Base-by-base conservation (phyloP, 2,113 vertebrate genomes). In the Oreochromis niloticus region DNA sequence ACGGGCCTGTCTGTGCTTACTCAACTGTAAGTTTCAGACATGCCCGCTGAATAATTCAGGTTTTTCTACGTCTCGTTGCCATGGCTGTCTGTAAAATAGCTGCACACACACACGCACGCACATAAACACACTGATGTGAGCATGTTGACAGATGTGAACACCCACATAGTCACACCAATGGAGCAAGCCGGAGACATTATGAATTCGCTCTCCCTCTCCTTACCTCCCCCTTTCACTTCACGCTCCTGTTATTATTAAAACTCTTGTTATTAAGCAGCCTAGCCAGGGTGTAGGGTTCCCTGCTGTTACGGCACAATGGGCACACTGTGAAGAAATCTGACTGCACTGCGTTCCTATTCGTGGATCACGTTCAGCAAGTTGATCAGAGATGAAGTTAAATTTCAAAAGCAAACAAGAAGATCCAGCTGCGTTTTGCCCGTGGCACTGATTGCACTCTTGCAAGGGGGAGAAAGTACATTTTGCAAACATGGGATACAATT, bases 1-100 rank as follows among this genome's bases (percentile, higher is more conserved):
- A 61, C 66, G 48, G 80, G 80, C 59, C 50, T 82, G 87, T 89
- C 84, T 93, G 91, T 87, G 93, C 84, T 94, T 92, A 94, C 83
- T 95, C 89, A 82, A 93, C 92, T 93, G 94, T 92, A 95, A 95
- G 85, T 94, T 94, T 95, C 95, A 97, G 95, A 96, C 94, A 90
- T 61, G 43, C 61, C 41, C 86, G 6, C 81, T 96, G 91, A 96
- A 96, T 96, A 89, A 96, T 96, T 95, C 87, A 95, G 80, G 19
- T 90, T 92, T 91, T 93, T 75, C 43, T 16, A 85, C 82, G 66
- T 93, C 92, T 90, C 89, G 92, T 93, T 92, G 84, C 89, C 71
- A 89, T 87, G 89, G 88, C n/a, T 81, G 86, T 91, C 84, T 78
- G 19, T 73, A 8, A 86, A 87, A 61, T 24, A 87, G 55, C 57